These are phyloP conservation scores for Ernsta delagoae DNA, from an alignment of 2,888 invertebrate species.

Conservation along the genomic window DNA sequence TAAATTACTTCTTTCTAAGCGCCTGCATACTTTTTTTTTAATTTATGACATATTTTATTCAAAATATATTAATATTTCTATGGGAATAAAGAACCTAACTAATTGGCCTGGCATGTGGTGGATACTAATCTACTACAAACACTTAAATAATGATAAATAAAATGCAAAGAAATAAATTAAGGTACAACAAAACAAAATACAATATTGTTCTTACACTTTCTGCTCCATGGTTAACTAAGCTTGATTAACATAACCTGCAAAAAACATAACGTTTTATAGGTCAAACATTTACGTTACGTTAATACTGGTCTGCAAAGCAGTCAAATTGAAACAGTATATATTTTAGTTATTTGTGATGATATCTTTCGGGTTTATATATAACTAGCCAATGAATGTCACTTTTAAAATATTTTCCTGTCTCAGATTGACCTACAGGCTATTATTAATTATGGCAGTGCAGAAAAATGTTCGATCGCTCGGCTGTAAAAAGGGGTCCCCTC, in stretches of 20 bases:
- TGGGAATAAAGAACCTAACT: constrained; percentile 10
- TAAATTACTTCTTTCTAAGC: no score
- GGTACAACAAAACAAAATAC: constrained; percentile 52
- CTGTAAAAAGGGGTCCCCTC: constrained; percentile 48
- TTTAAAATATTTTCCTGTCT: neutral
- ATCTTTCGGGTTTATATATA: no score
- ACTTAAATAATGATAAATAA: constrained; percentile 54
- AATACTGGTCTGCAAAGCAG: constrained; percentile 6
- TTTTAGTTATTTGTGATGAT: neutral
- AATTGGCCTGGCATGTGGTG: constrained; percentile 1
- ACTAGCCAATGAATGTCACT: no score
- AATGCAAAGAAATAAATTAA: constrained; percentile 66
- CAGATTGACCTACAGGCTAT: neutral
- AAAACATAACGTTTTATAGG: constrained; percentile 43
- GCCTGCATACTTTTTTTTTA: no score
- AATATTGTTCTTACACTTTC: constrained; percentile 51
- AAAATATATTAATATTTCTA: neutral
- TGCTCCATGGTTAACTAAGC: constrained; percentile 41
- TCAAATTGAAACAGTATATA: neutral
- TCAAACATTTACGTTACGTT: neutral
- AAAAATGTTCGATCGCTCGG: constrained; percentile 29
- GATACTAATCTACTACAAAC: constrained; percentile 24
- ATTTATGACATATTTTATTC: no score
- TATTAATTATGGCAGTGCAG: neutral
- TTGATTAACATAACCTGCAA: constrained; percentile 58